Evolutionary conservation across 2,113 vertebrate genomes (phyloP), one percentile per base, ranked within the genome.

Genomic region (Zapus hudsonius): DNA sequence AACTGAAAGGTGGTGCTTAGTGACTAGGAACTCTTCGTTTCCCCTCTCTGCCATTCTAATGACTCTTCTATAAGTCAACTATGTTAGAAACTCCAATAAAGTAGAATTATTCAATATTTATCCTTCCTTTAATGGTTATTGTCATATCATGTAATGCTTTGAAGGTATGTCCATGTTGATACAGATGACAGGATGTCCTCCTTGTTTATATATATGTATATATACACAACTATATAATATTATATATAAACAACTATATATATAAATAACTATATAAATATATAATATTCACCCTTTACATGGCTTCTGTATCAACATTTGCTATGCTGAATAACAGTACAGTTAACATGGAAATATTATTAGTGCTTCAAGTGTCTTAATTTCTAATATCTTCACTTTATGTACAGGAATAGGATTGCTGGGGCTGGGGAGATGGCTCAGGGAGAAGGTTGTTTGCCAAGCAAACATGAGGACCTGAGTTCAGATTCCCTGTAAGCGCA

Each of bases 351-450:
- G 5, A 3, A 31, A 20, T 88, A 3, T 0, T 83, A 59, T 25
- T 13, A 47, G 42, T 13, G 64, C 19, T 90, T 87, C 15, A 36
- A 94, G n/a, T 87, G 90, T 96, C 8, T 13, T 82, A 2, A 86
- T 76, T 92, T 86, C 44, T 38, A 38, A 36, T 19, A 61, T 63
- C 63, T n/a, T 59, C 27, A 61, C n/a, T 61, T 25, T 29, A 40
- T 25, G 31, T 38, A 63, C 38, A 63, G 29, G 64, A 63, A 7
- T 42, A 4, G 16, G 16, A 81, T 2, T 63, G 16, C 72, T 74
- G 40, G 5, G 29, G n/a, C n/a, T n/a, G n/a, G n/a, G n/a, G n/a
- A n/a, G n/a, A n/a, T n/a, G n/a, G n/a, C n/a, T n/a, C n/a, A n/a
- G n/a, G n/a, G n/a, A n/a, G n/a, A n/a, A n/a, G n/a, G n/a, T n/a